Conservation (phyloP, 2,797 vertebrate species). For the Chiloscyllium punctatum region DNA sequence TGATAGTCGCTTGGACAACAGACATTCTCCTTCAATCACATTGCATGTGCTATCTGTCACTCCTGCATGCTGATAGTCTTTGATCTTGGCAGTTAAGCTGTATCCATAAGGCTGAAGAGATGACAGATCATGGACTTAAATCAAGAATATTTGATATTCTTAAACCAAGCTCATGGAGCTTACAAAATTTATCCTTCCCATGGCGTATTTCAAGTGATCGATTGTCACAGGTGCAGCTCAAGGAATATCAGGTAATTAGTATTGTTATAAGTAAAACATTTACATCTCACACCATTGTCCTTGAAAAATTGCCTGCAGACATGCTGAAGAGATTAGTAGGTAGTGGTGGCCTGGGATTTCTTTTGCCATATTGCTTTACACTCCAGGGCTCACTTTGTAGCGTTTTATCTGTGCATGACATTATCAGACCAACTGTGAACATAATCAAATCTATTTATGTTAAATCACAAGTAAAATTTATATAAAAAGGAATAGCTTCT, state of each 20-base stretch:
- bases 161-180: constrained; percentile 16
- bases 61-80: neutral
- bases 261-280: neutral
- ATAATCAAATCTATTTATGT: neutral
- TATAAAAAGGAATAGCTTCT: neutral
- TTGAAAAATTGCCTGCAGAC: neutral
- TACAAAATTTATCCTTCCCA: neutral
- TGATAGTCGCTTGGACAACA: neutral
- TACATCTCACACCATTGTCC: neutral
- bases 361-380: neutral
- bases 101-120: neutral
- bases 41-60: neutral
- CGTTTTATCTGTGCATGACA: neutral
- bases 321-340: neutral
- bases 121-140: neutral
- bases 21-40: neutral
- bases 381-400: neutral
- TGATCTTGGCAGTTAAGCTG: neutral
- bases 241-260: constrained; percentile 27
- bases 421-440: neutral
- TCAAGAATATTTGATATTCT: constrained; percentile 20
- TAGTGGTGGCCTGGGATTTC: neutral
- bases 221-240: constrained; percentile 17
- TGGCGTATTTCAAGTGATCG: neutral
- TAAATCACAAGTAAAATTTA: neutral